Evolutionary conservation across 2,888 invertebrate genomes (phyloP), one percentile per base, ranked within the genome.

Genomic region (Spodoptera exigua): DNA sequence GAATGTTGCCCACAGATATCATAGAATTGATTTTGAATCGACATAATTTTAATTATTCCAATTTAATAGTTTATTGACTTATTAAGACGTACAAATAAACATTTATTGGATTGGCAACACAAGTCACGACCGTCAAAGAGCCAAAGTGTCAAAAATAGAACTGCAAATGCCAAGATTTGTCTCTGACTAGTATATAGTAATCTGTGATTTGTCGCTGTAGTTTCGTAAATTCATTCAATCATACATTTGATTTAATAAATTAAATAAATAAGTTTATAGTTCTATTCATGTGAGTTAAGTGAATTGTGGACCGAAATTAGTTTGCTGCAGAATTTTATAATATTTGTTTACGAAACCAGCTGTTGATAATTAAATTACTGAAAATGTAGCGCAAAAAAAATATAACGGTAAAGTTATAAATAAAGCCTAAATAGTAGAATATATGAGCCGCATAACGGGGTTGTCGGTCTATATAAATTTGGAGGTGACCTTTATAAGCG

Each of bases 331-430:
- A 37, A 44, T 9, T 44, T 4, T 17, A 43, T 43, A 5, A 2
- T 13, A 37, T 9, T 41, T 43, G 7, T 36, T 14, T 36, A 7
- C 36, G 37, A 13, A 32, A 40, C 32, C 41, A n/a, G 39, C 16
- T 14, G 11, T 41, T 36, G 0, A 46, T 59, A 45, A 35, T 57
- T 49, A 18, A 46, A 36, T 18, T 55, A 18, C 11, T 44, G 54
- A 70, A 73, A 76, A 75, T 64, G 66, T 72, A 70, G 63, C 51
- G 51, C 43, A 55, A 57, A 66, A 52, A 46, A 52, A 65, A 57
- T 53, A 3, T 79, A 80, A 80, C 80, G 80, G 80, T 80, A 79
- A 71, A 74, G 39, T 43, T 61, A 58, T 48, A 64, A 69, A 60
- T 54, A 58, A 56, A 55, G 51, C 47, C 13, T 40, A 49, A 39